Percentiles rank a stretch among this genome's conserved stretches.
phyloP scores from a whole-genome alignment of 2,113 vertebrate genomes.

The Ceyx melanurus region DNA sequence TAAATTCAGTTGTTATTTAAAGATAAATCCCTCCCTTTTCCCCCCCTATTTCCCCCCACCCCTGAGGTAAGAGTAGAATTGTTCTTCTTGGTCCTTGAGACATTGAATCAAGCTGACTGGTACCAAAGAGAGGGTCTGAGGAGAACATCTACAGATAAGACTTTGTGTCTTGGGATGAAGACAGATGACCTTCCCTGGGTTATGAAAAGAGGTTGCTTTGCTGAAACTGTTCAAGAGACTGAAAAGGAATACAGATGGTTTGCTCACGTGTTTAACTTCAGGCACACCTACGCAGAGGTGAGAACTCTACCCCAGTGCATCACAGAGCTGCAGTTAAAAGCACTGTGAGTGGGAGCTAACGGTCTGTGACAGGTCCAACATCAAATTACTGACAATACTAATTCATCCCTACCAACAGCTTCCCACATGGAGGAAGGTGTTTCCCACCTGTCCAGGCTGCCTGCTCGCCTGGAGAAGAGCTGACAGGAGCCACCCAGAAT shows the following conservation, averaged over 20 bases:
- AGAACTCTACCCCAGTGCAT: background rate
- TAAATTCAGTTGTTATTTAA: conserved; percentile 5
- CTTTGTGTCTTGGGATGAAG: background rate
- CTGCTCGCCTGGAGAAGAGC: background rate
- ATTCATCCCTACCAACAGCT: background rate
- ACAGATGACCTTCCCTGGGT: background rate
- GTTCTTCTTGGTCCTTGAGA: background rate
- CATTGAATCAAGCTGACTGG: background rate
- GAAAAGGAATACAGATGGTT: background rate
- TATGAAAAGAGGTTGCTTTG: background rate
- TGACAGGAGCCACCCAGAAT: background rate
- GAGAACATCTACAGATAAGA: background rate
- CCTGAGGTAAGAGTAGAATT: background rate
- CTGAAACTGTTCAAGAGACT: background rate
- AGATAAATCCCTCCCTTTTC: background rate
- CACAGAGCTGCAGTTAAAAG: background rate
- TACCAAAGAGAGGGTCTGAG: background rate
- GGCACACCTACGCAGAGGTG: background rate
- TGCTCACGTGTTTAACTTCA: background rate
- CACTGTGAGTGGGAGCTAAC: background rate
- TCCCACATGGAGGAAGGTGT: background rate
- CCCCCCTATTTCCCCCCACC: fast-evolving
- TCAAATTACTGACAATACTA: background rate
- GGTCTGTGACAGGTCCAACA: background rate
- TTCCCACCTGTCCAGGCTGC: background rate